A percentile compares a stretch with the other conserved stretches of the same genome.
These are phyloP conservation scores for Chaetops frenatus DNA, from an alignment of 2,113 vertebrate genomes.

Conservation along the genomic window DNA sequence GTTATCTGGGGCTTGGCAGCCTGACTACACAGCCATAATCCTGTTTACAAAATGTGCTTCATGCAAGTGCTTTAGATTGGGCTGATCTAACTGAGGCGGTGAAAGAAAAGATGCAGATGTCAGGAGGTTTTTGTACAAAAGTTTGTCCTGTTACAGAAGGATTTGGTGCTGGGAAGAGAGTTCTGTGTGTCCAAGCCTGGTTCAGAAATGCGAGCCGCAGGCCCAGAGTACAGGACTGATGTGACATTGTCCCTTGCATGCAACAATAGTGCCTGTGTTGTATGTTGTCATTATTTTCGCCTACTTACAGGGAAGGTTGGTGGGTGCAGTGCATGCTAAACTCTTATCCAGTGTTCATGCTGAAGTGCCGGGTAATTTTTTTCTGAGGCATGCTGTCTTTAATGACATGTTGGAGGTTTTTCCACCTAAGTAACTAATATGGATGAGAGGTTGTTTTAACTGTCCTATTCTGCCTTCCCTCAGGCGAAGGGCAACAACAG, in stretches of 20 bases:
- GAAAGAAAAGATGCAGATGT: slow-evolving; percentile 5
- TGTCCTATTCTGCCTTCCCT: background rate
- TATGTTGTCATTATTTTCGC: background rate
- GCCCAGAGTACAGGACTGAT: background rate
- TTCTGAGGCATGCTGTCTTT: background rate
- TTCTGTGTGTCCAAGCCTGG: background rate
- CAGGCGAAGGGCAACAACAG: background rate
- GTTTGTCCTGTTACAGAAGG: background rate
- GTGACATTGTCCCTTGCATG: background rate
- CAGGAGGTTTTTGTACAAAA: slow-evolving; percentile 15
- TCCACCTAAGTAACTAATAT: background rate
- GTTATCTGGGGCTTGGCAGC: slow-evolving; percentile 53
- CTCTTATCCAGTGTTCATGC: background rate
- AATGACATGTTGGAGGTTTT: accelerated
- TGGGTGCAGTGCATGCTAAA: background rate
- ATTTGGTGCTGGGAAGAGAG: slow-evolving; percentile 2
- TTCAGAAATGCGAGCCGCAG: background rate
- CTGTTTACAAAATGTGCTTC: slow-evolving; percentile 52
- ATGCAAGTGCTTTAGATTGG: slow-evolving; percentile 28
- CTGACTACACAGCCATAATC: slow-evolving; percentile 51
- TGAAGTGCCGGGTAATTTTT: background rate
- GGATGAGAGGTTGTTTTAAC: background rate
- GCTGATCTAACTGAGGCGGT: background rate
- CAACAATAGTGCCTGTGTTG: background rate
- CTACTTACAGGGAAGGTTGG: background rate